Conservation (phyloP, 2,888 invertebrate species). For the Taphrorychus bicolor region DNA sequence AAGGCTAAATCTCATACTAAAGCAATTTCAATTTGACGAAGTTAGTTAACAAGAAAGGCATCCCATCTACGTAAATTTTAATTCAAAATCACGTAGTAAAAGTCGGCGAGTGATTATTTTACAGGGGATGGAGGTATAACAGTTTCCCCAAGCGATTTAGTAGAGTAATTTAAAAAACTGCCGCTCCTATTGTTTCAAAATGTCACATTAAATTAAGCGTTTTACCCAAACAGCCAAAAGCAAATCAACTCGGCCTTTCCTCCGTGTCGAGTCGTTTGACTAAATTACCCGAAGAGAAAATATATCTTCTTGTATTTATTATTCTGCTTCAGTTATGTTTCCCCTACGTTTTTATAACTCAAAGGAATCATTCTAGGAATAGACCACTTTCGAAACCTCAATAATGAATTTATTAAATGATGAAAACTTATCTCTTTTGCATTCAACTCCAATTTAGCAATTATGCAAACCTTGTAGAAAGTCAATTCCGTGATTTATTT, state of each 20-base stretch:
- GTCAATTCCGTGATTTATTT: background rate
- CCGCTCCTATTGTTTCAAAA: slow-evolving; percentile 43
- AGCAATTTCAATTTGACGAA: slow-evolving; percentile 11
- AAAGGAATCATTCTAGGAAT: too few species aligned
- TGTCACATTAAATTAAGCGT: slow-evolving; percentile 46
- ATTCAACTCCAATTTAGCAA: background rate
- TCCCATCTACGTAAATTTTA: slow-evolving; percentile 48
- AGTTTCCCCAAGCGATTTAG: slow-evolving; percentile 47
- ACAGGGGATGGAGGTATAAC: slow-evolving; percentile 36
- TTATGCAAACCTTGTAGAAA: background rate
- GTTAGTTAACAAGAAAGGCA: slow-evolving; percentile 39
- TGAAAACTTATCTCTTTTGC: background rate
- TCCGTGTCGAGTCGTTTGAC: slow-evolving; percentile 9
- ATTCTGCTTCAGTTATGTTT: background rate
- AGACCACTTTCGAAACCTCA: too few species aligned
- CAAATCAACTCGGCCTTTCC: slow-evolving; percentile 24
- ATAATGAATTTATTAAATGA: background rate
- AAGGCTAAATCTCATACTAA: too few species aligned
- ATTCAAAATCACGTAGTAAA: slow-evolving; percentile 47
- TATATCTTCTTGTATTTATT: background rate
- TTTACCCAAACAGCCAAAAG: slow-evolving; percentile 38
- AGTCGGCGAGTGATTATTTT: slow-evolving; percentile 46
- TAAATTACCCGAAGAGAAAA: slow-evolving; percentile 23
- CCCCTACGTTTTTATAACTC: background rate
- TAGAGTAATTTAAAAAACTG: slow-evolving; percentile 48